phyloP scores from a whole-genome alignment of 2,888 invertebrate species.

The Dilophus febrilis region DNA sequence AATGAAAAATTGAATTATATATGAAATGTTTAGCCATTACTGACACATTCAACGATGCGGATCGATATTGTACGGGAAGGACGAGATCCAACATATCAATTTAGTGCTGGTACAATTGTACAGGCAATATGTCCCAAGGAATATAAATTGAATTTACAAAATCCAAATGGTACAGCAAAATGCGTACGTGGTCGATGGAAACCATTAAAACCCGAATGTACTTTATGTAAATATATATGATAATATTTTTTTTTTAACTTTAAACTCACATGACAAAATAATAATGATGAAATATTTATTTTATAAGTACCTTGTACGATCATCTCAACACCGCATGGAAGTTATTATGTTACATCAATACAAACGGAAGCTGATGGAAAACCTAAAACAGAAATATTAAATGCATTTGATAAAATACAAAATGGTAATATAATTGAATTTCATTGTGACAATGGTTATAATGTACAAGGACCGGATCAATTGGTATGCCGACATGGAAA shows the following conservation, averaged over 20 bases:
- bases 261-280: no score
- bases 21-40: slow-evolving; percentile 27
- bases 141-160: slow-evolving; percentile 54
- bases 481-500: slow-evolving; percentile 65
- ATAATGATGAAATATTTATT: not conserved
- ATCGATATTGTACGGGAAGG: slow-evolving; percentile 56
- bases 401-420: slow-evolving; percentile 33
- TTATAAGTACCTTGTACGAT: slow-evolving; percentile 50
- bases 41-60: slow-evolving; percentile 45
- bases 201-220: slow-evolving; percentile 62
- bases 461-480: slow-evolving; percentile 46
- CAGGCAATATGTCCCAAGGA: slow-evolving; percentile 61
- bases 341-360: slow-evolving; percentile 34
- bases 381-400: slow-evolving; percentile 21
- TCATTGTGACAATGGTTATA: slow-evolving; percentile 54
- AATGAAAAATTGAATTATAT: no score
- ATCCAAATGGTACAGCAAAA: slow-evolving; percentile 54
- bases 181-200: slow-evolving; percentile 77
- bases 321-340: slow-evolving; percentile 49
- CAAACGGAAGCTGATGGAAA: slow-evolving; percentile 17
- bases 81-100: slow-evolving; percentile 50
- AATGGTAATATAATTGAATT: slow-evolving; percentile 61
- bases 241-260: slow-evolving; percentile 5
- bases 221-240: slow-evolving; percentile 52
- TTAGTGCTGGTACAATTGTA: slow-evolving; percentile 59